Evolutionary conservation across 1,140 invertebrate genomes (phyloP).

Genomic region (Choristoneura fumiferana): DNA sequence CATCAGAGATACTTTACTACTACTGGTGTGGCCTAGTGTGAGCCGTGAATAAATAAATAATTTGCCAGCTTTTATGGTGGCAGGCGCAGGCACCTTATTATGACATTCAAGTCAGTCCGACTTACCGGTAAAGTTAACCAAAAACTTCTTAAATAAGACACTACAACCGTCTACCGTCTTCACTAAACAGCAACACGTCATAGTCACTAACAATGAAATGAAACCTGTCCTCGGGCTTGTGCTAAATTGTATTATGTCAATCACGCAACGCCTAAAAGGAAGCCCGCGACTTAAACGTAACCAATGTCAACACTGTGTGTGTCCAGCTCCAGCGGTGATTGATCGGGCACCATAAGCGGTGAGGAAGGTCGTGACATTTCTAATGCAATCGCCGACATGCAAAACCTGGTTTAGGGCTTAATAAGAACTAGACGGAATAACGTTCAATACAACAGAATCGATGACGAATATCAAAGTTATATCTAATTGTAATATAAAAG

Average conservation of each 20-base stretch:
- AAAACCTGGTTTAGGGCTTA: conserved; percentile 28
- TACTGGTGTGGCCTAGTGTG: too few relatives aligned
- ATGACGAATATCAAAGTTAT: too few relatives aligned
- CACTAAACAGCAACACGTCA: background rate
- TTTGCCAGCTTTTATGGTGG: too few relatives aligned
- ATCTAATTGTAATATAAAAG: too few relatives aligned
- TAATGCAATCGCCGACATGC: conserved; percentile 54
- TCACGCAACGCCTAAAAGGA: conserved; percentile 50
- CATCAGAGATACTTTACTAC: too few relatives aligned
- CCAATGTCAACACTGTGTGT: conserved; percentile 55
- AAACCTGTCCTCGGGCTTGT: conserved; percentile 23
- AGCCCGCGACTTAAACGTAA: conserved; percentile 45
- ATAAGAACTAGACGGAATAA: too few relatives aligned
- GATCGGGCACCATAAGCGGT: conserved; percentile 40
- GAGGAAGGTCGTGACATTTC: conserved; percentile 61
- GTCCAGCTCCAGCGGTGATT: conserved; percentile 40
- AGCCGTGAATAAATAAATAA: too few relatives aligned
- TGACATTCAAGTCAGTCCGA: too few relatives aligned
- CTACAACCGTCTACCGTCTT: background rate
- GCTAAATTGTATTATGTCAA: conserved; percentile 40
- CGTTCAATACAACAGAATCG: too few relatives aligned
- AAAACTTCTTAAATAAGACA: too few relatives aligned
- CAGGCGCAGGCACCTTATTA: too few relatives aligned
- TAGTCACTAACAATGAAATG: conserved; percentile 3
- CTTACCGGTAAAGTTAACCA: too few relatives aligned